Evolutionary conservation across 2,888 invertebrate genomes (phyloP), one percentile per base, ranked within the genome.

Genomic region (Fissipunctia ypsillon): DNA sequence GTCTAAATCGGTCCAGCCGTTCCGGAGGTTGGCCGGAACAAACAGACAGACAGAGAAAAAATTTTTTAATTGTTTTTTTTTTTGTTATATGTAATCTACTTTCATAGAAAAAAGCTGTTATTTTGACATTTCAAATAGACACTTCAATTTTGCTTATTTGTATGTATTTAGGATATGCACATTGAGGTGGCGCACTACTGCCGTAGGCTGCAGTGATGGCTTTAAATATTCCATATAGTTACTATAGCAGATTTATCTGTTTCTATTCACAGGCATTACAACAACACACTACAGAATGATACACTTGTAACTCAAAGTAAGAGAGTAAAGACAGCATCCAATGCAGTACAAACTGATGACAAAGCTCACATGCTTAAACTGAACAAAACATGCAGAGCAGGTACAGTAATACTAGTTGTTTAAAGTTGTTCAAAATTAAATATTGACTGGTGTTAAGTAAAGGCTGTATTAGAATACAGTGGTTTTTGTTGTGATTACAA

Each of bases 261-360:
- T 28, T 54, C 7, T 19, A 7, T 56, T 88, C 89, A 91, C 76
- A 93, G 90, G 79, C 84, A 89, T 31, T 91, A 89, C 78, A 91
- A 80, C 78, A 90, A 84, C 41, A 75, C 72, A 28, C 69, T 65
- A 10, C 76, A 84, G 45, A 87, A 88, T 78, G 89, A 90, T 0
- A 73, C 76, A 3, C 74, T 70, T n/a, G 25, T 57, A 10, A 61
- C 56, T 14, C 85, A 83, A 31, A 86, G 56, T 28, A 87, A 84
- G 63, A 90, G 87, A 83, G 84, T 89, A 0, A 93, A 93, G 73
- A 88, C 88, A 1, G 41, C 73, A 0, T 87, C 91, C 0, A 92
- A 82, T 60, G 82, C 85, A 14, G 92, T 90, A 0, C 96, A 96
- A 79, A 95, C 96, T 2, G 94, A 94, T 1, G 83, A 89, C 61